Conservation (phyloP, 1,140 invertebrate species). For the Drosophila teissieri region DNA sequence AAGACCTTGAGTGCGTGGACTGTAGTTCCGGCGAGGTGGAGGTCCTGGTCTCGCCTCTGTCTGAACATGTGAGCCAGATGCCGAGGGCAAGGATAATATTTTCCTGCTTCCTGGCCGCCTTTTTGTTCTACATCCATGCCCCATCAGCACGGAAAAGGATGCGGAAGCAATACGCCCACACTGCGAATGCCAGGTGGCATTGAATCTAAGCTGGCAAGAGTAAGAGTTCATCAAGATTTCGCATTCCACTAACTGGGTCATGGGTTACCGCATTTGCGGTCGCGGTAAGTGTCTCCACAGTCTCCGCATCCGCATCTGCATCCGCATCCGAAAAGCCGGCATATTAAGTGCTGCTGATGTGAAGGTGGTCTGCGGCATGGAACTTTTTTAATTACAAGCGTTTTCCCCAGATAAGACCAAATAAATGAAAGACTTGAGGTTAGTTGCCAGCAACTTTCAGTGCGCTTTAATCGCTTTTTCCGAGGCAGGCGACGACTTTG, state of each 20-base stretch:
- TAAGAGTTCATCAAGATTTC: slow-evolving; percentile 32
- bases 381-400: slow-evolving; percentile 78
- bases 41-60: slow-evolving; percentile 11
- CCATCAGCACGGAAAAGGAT: slow-evolving; percentile 40
- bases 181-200: slow-evolving; percentile 6
- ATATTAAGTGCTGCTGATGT: slow-evolving; percentile 59
- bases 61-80: slow-evolving; percentile 35
- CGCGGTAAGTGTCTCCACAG: not conserved
- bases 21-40: slow-evolving; percentile 39
- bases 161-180: slow-evolving; percentile 60
- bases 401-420: slow-evolving; percentile 48
- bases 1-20: slow-evolving; percentile 29
- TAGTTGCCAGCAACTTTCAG: slow-evolving; percentile 1
- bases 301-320: not conserved
- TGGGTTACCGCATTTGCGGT: slow-evolving; percentile 16
- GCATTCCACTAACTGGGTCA: slow-evolving; percentile 31
- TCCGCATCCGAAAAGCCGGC: slow-evolving; percentile 11
- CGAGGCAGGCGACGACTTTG: not conserved
- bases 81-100: slow-evolving; percentile 61
- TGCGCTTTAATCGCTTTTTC: not conserved
- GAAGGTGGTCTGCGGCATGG: slow-evolving; percentile 34
- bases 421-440: slow-evolving; percentile 1
- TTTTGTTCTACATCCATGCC: slow-evolving; percentile 33
- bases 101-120: slow-evolving; percentile 54
- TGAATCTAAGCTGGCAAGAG: slow-evolving; percentile 20